Percentiles rank a stretch among this genome's conserved stretches.
phyloP scores from a whole-genome alignment of 1,140 invertebrate genomes.

The Drosophila lowei region DNA sequence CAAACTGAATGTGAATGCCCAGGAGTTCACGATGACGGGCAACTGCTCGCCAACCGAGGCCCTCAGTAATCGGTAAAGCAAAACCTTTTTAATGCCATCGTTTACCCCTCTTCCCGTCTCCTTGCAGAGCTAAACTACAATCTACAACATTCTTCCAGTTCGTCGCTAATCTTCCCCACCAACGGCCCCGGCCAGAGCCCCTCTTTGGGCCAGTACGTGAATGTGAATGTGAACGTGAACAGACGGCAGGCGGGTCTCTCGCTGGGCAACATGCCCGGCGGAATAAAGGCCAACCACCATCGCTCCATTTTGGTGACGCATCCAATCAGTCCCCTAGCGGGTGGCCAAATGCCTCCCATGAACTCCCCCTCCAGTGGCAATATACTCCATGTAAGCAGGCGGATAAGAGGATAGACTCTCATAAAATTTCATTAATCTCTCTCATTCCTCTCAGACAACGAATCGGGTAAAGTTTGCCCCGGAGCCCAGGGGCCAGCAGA shows the following conservation, averaged over 20 bases:
- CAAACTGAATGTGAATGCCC: slow-evolving; percentile 92
- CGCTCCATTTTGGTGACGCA: slow-evolving; percentile 78
- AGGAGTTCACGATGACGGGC: slow-evolving; percentile 91
- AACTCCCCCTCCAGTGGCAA: slow-evolving; percentile 87
- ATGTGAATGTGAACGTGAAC: slow-evolving; percentile 63
- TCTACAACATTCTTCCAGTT: slow-evolving; percentile 83
- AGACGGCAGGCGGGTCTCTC: slow-evolving; percentile 74
- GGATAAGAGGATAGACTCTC: not conserved
- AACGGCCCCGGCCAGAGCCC: slow-evolving; percentile 58
- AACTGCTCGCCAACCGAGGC: slow-evolving; percentile 64
- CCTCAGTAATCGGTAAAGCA: slow-evolving; percentile 70
- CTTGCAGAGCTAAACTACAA: slow-evolving; percentile 83
- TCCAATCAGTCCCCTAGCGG: slow-evolving; percentile 66
- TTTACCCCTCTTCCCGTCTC: slow-evolving; percentile 68
- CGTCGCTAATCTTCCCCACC: slow-evolving; percentile 81
- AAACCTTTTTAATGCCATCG: slow-evolving; percentile 64
- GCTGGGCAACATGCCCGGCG: slow-evolving; percentile 63
- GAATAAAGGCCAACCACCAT: slow-evolving; percentile 71
- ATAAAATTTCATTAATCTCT: not conserved
- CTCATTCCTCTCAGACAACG: slow-evolving; percentile 33
- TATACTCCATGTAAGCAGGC: slow-evolving; percentile 86
- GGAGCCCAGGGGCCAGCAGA: slow-evolving; percentile 64
- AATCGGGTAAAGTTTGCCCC: slow-evolving; percentile 81
- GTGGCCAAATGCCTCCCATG: slow-evolving; percentile 83
- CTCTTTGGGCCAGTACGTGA: slow-evolving; percentile 84